These are phyloP conservation scores for Corythornis leucogaster DNA, from an alignment of 2,797 vertebrate genomes.

Conservation along the genomic window DNA sequence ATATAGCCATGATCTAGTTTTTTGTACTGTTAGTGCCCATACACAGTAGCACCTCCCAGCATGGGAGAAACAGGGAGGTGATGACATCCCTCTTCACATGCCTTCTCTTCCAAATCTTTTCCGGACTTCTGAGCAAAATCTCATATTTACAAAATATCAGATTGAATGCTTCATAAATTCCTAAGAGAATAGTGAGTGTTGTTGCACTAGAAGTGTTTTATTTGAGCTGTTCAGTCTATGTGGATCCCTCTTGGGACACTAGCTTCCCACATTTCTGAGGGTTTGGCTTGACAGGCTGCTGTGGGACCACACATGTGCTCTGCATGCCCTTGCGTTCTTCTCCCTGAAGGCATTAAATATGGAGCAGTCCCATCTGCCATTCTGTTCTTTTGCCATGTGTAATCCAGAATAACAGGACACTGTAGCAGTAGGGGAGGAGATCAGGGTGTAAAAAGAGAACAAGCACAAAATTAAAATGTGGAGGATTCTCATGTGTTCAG, in stretches of 20 bases:
- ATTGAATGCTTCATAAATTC: not conserved
- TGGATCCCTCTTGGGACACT: not conserved
- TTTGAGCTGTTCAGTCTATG: not conserved
- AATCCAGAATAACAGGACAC: not conserved
- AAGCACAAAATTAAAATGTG: not conserved
- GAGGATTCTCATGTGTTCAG: not conserved
- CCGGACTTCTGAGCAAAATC: not conserved
- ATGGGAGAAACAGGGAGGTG: not conserved
- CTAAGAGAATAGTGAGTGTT: not conserved
- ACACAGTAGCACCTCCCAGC: not conserved
- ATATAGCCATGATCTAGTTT: not conserved
- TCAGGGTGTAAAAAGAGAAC: not conserved
- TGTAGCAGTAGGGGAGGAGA: not conserved
- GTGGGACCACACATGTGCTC: not conserved
- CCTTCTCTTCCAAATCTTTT: not conserved
- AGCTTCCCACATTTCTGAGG: not conserved
- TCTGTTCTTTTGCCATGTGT: not conserved
- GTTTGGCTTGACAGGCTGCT: not conserved
- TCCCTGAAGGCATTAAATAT: slow-evolving; percentile 34
- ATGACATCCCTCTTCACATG: not conserved
- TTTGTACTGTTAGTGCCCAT: not conserved
- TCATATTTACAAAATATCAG: not conserved
- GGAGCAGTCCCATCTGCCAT: slow-evolving; percentile 27
- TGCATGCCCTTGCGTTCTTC: not conserved
- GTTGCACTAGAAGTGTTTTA: not conserved